Evolutionary conservation across 2,797 vertebrate species (phyloP), one percentile per base, ranked within the genome.

Genomic region (Pterois miles): DNA sequence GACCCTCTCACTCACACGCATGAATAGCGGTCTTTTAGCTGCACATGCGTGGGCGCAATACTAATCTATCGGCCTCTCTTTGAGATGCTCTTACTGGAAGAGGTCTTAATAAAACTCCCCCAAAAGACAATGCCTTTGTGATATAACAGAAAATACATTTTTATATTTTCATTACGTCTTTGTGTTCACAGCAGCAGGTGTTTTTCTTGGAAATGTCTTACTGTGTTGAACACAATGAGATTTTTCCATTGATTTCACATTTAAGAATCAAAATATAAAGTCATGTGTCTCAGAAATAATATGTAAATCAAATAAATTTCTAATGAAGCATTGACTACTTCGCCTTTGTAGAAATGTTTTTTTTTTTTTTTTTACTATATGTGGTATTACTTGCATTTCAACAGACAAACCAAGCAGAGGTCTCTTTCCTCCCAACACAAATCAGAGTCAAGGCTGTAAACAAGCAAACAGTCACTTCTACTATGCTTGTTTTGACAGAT

Each of bases 1-100:
- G 67, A 76, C 77, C 68, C 86, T 85, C 81, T 77, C 84, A 22
- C 81, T 81, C 80, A 57, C 73, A 60, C 6, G 36, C 80, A 88
- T 91, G 91, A 94, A 93, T 92, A 70, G 88, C 59, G 2, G 80
- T 64, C 91, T 92, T 93, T 91, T 89, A 91, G 82, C 88, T 87
- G 89, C 83, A 62, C 84, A 90, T 68, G 84, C 90, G 82, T 93
- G 93, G 85, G 48, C 3, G 90, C 87, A 93, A 92, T 94, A 85
- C 89, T 94, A 94, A 95, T 94, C 85, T 48, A 80, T 82, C 85
- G 65, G 74, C 78, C 85, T 78, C 78, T 66, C 86, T 84, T 70
- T 75, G 69, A 86, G 66, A 71, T 46, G 65, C 67, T 78, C 69
- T 40, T 6, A 58, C 63, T 71, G 74, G 68, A 78, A 29, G 65